These are phyloP conservation scores for Octodonta nipae DNA, from an alignment of 2,888 invertebrate genomes.

Conservation along the genomic window DNA sequence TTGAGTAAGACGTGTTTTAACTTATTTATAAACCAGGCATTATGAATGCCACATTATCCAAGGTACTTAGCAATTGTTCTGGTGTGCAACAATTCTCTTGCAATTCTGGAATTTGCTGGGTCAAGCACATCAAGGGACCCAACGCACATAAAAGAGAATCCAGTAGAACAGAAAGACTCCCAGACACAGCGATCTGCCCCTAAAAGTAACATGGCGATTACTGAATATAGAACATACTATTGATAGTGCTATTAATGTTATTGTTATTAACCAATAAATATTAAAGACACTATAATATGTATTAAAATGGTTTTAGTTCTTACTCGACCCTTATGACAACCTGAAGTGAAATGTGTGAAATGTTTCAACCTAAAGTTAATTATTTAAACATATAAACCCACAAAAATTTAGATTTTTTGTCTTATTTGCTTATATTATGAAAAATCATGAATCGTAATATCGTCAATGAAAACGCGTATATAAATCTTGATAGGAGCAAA, in stretches of 20 bases:
- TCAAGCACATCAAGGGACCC: conserved; percentile 75
- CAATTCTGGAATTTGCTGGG: conserved; percentile 67
- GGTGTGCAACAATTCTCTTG: conserved; percentile 48
- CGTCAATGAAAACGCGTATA: too few relatives aligned
- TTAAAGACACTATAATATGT: not conserved
- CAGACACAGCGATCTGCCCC: conserved; percentile 91
- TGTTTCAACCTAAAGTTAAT: too few relatives aligned
- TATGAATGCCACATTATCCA: conserved; percentile 90
- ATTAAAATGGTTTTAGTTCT: too few relatives aligned
- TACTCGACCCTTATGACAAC: too few relatives aligned
- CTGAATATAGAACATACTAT: not conserved
- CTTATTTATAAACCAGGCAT: conserved; percentile 65
- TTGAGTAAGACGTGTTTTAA: too few relatives aligned
- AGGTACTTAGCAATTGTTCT: conserved; percentile 44
- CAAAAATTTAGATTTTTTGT: too few relatives aligned
- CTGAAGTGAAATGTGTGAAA: too few relatives aligned
- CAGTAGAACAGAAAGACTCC: conserved; percentile 80
- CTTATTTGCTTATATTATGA: too few relatives aligned
- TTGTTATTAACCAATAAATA: not conserved
- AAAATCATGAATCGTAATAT: too few relatives aligned
- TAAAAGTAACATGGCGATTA: conserved; percentile 33
- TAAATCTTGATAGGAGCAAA: too few relatives aligned
- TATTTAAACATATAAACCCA: too few relatives aligned
- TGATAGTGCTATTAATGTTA: conserved; percentile 3
- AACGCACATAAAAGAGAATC: conserved; percentile 86